Base-by-base conservation (phyloP, 2,113 vertebrate species). In the Eolophus roseicapilla region DNA sequence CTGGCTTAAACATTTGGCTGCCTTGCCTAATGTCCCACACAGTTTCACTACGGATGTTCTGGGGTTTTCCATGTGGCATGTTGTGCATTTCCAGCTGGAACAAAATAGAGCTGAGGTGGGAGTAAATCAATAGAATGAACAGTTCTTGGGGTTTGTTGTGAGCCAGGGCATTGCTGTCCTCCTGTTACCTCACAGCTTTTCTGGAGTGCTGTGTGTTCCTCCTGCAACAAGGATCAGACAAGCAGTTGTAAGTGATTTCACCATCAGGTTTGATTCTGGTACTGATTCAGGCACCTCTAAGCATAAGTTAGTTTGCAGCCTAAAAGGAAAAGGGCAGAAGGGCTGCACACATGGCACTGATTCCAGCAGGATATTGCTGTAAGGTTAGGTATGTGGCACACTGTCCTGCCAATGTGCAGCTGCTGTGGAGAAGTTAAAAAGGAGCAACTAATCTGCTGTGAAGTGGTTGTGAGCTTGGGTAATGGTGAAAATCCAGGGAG, bases 341-440 rank as follows among this genome's bases (percentile, higher is more conserved):
- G 77, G 53, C 88, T 92, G 90, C 88, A 74, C 71, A 73, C 88
- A 41, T 47, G 90, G 85, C 67, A 18, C 62, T 43, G 52, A 44
- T 79, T 90, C 39, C 90, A 79, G 95, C 95, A 94, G 93, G 93
- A 93, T 79, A 73, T 90, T 95, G 93, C 93, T 91, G 75, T 37
- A 8, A 33, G 90, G 39, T 52, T 27, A 47, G 88, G 44, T 57
- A 80, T 62, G 93, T 69, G 93, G 44, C 75, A 87, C 5, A 0
- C 33, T 7, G 80, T 17, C 78, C 73, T 97, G 93, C 96, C 88
- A 76, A 50, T 2, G 52, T 10, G 14, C 81, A 92, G 92, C 82
- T 94, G 93, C 86, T 82, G 41, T 33, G 87, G 44, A 35, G 14
- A 15, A 75, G 69, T 17, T 23, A 10, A 55, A 43, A 43, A 67